These are phyloP conservation scores for Dicyema japonicum DNA, from an alignment of 1,140 invertebrate genomes.

Conservation along the genomic window DNA sequence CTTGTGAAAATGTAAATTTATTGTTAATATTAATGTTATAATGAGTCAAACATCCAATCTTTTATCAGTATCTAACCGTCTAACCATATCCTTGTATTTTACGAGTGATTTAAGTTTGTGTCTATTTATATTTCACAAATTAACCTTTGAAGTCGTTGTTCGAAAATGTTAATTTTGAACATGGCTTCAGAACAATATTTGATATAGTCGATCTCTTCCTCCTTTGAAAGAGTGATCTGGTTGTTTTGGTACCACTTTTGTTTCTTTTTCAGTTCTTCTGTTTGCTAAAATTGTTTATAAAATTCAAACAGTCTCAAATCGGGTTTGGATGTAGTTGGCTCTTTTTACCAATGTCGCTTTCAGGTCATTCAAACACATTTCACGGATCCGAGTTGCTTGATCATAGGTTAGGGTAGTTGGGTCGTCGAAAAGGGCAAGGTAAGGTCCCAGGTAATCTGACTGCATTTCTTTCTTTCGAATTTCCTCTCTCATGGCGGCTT, in stretches of 20 bases:
- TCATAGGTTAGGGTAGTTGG: conserved; percentile 11
- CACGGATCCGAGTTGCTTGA: conserved; percentile 13
- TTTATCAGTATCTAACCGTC: not conserved
- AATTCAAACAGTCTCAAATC: conserved; percentile 23
- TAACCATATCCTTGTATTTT: not conserved
- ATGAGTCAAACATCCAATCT: not conserved
- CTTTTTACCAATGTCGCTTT: conserved; percentile 19
- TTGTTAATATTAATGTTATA: too few species aligned
- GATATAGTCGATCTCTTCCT: conserved; percentile 20
- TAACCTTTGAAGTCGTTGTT: conserved; percentile 14
- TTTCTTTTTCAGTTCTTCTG: conserved; percentile 15
- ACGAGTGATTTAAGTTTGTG: not conserved
- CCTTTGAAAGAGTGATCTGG: conserved; percentile 17
- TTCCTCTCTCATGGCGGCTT: conserved; percentile 12
- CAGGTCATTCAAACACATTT: conserved; percentile 15
- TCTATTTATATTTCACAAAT: too few species aligned
- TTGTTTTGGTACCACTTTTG: conserved; percentile 21
- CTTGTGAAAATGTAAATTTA: too few species aligned
- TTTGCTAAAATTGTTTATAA: too few species aligned
- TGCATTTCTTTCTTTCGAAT: conserved; percentile 17
- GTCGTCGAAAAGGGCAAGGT: conserved; percentile 14
- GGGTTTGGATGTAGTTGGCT: conserved; percentile 19
- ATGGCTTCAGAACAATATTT: conserved; percentile 19
- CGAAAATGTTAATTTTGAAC: conserved; percentile 19
- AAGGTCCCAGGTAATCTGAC: conserved; percentile 19